Evolutionary conservation across 2,113 vertebrate species (phyloP), one percentile per base, ranked within the genome.

Genomic region (Blennius ocellaris): DNA sequence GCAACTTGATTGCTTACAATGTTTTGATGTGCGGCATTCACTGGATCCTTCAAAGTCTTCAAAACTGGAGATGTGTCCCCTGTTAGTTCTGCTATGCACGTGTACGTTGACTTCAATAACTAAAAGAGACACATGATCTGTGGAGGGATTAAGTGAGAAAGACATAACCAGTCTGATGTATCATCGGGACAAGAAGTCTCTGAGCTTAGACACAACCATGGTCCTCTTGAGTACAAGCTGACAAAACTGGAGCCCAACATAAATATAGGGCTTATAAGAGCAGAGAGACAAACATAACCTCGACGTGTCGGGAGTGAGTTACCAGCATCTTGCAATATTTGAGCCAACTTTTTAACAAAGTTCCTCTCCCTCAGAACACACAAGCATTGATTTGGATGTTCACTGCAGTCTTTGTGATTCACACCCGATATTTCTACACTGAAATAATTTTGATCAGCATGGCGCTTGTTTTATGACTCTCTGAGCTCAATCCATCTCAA

Each of bases 261-360:
- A 88, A 87, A 88, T 87, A 76, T 79, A 58, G 16, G 68, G 56
- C 51, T 85, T 76, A 72, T 12, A 61, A 57, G 63, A 69, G 7
- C 69, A 37, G 30, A 44, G 21, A 73, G 50, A 68, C 37, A 63
- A 76, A 64, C 66, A 49, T 51, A 53, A 44, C 50, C 56, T 53
- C 37, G 55, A 17, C 1, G 0, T 74, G 66, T 67, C 53, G 3
- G 38, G 17, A 58, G 65, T 49, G 50, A 84, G 78, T 85, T 81
- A 80, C 72, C n/a, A n/a, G 66, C 51, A 65, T 15, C 65, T 5
- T 17, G 51, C 73, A 69, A 80, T 14, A 63, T 68, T 63, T 67
- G 50, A 71, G 70, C 69, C 65, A 70, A 57, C 69, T 58, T 54
- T 76, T 61, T 67, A 47, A 82, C 56, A 69, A 60, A 72, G 17